These are phyloP conservation scores for Noctua comes DNA, from an alignment of 2,888 invertebrate genomes.

Conservation along the genomic window DNA sequence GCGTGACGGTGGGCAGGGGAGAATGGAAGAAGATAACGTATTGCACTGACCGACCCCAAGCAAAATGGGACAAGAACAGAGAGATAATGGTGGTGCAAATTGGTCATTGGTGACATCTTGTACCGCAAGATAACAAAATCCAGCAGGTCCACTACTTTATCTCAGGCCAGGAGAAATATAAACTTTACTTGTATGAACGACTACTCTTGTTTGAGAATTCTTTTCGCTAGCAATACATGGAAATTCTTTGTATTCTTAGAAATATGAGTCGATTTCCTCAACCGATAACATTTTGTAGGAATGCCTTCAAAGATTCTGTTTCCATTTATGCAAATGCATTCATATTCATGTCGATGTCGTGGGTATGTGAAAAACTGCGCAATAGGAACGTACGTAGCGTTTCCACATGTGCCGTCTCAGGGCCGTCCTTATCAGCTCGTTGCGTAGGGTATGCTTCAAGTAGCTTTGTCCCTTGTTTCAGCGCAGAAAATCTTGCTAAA, in stretches of 20 bases:
- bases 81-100: conserved; percentile 6
- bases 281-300: conserved; percentile 4
- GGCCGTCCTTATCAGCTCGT: conserved; percentile 53
- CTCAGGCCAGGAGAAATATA: background rate
- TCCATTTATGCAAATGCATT: conserved; percentile 45
- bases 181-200: background rate
- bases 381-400: conserved; percentile 27
- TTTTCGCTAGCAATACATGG: background rate
- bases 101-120: background rate
- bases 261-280: conserved; percentile 17
- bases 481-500: conserved; percentile 51
- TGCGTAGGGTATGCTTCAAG: conserved; percentile 24
- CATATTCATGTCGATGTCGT: conserved; percentile 29
- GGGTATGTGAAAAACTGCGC: conserved; percentile 56
- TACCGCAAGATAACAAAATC: background rate
- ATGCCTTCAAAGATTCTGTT: conserved; percentile 6
- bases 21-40: background rate
- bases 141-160: background rate
- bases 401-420: conserved; percentile 47
- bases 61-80: background rate
- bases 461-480: conserved; percentile 57
- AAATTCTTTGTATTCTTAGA: background rate
- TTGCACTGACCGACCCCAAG: background rate
- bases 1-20: background rate
- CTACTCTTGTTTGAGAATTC: background rate